Conservation (phyloP, 2,113 vertebrate genomes). For the Merops nubicus region DNA sequence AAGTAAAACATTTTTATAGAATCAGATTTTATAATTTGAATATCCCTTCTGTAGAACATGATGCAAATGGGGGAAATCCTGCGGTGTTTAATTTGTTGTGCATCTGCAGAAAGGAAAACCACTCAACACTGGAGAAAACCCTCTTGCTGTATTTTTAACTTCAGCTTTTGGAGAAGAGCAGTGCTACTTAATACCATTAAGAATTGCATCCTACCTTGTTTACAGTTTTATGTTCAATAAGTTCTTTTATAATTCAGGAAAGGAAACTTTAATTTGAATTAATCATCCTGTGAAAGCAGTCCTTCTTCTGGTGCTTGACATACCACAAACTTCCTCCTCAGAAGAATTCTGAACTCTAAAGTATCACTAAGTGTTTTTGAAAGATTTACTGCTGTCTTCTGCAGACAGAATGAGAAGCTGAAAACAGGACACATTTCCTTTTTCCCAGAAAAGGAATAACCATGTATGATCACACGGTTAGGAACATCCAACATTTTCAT, state of each 20-base stretch:
- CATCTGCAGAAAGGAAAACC: background rate
- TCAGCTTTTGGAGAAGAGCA: background rate
- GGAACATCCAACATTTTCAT: background rate
- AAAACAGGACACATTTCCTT: background rate
- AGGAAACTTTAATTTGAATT: slow-evolving; percentile 21
- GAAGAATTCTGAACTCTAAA: background rate
- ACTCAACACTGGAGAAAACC: background rate
- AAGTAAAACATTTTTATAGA: background rate
- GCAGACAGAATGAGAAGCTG: background rate
- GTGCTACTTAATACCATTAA: background rate
- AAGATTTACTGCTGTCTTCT: background rate
- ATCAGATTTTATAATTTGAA: background rate
- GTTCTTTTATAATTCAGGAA: background rate
- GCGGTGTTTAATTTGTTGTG: background rate
- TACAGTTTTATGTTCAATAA: slow-evolving; percentile 26
- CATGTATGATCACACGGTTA: rapidly evolving
- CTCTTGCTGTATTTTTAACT: background rate
- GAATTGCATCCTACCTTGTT: slow-evolving; percentile 45
- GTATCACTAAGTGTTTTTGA: background rate
- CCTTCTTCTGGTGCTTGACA: background rate
- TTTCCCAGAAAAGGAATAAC: background rate
- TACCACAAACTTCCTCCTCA: background rate
- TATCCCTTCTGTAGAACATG: background rate
- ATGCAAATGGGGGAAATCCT: background rate
- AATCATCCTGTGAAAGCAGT: background rate